Evolutionary conservation across 1,140 invertebrate species (phyloP).

Genomic region (Scaptomyza hsui): DNA sequence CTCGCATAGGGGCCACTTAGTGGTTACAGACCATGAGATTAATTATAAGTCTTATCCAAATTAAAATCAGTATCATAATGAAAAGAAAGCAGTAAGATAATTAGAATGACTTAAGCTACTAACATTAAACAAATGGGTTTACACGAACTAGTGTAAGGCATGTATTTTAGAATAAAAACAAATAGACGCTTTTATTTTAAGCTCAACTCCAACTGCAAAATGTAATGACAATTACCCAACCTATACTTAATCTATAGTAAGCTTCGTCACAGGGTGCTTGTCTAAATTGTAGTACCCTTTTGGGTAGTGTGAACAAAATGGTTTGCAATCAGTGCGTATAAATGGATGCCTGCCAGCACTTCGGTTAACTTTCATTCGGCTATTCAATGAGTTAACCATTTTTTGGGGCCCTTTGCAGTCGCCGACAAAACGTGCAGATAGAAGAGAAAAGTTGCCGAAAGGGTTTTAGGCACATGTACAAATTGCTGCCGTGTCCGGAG

Average conservation of each 20-base stretch:
- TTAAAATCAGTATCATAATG: not conserved
- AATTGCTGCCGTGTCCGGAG: constrained; percentile 60
- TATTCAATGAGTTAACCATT: constrained; percentile 76
- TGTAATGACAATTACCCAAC: not conserved
- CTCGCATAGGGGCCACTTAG: not conserved
- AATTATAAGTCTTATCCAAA: not conserved
- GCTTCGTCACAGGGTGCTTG: constrained; percentile 10
- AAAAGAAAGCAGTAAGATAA: not conserved
- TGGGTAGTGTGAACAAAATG: constrained; percentile 32
- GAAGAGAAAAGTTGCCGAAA: constrained; percentile 26
- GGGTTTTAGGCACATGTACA: constrained; percentile 65
- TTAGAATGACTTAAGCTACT: not conserved
- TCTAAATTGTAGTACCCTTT: constrained; percentile 19
- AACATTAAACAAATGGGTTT: not conserved
- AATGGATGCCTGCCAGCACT: constrained; percentile 37
- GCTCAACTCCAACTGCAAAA: not conserved
- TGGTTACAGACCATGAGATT: not conserved
- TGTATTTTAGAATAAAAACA: too few relatives aligned
- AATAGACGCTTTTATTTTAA: too few relatives aligned
- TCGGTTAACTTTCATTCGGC: constrained; percentile 70
- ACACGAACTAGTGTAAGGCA: not conserved
- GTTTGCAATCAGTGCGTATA: constrained; percentile 42
- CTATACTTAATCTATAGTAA: not conserved
- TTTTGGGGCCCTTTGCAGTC: constrained; percentile 48
- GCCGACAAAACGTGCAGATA: constrained; percentile 13